Conservation (phyloP, 2,113 vertebrate genomes). For the Clinocottus analis region DNA sequence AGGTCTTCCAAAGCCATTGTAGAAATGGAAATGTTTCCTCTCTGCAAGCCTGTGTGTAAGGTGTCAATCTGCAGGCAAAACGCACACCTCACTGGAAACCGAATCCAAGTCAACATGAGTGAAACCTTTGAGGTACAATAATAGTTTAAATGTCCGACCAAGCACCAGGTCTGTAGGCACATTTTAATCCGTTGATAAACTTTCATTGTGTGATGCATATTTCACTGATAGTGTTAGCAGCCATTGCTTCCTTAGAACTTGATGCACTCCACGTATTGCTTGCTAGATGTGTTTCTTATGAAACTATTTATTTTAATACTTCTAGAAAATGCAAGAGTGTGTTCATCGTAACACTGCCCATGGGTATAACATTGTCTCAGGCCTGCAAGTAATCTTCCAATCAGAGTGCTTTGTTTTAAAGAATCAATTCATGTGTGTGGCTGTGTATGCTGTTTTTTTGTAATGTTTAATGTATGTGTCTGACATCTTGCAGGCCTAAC, state of each 20-base stretch:
- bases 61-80: slow-evolving; percentile 6
- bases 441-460: not conserved
- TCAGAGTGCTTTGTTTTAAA: slow-evolving; percentile 36
- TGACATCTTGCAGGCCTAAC: slow-evolving; percentile 3
- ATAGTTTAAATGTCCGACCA: slow-evolving; percentile 7
- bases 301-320: slow-evolving; percentile 55
- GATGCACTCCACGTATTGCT: slow-evolving; percentile 26
- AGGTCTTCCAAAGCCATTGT: slow-evolving; percentile 47
- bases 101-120: slow-evolving; percentile 5
- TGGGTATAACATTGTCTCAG: slow-evolving; percentile 32
- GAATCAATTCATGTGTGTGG: not conserved
- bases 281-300: slow-evolving; percentile 17
- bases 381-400: slow-evolving; percentile 20
- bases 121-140: not conserved
- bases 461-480: slow-evolving; percentile 31
- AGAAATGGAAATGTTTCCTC: slow-evolving; percentile 14
- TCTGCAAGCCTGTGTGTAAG: slow-evolving; percentile 9
- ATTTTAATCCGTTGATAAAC: slow-evolving; percentile 51
- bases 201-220: slow-evolving; percentile 29
- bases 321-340: not conserved
- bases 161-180: not conserved
- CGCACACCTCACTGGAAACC: slow-evolving; percentile 2
- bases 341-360: not conserved
- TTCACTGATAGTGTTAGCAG: slow-evolving; percentile 26
- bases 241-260: slow-evolving; percentile 31